These are phyloP conservation scores for Diorhabda sublineata DNA, from an alignment of 1,140 invertebrate species.

Conservation along the genomic window DNA sequence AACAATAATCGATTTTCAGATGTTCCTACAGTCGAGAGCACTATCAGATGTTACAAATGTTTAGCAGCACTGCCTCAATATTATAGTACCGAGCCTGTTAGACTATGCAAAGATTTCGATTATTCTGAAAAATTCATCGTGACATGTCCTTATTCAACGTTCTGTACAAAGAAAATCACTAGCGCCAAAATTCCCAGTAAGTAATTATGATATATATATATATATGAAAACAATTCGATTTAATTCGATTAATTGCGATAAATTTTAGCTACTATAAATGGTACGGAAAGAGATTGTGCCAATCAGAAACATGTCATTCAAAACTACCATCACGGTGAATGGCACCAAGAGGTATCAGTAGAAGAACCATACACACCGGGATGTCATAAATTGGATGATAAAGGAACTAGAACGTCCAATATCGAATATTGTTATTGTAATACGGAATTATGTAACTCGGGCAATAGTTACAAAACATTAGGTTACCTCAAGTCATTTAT, in stretches of 20 bases:
- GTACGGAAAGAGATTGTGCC: conserved; percentile 66
- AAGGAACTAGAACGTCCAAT: conserved; percentile 52
- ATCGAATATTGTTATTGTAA: conserved; percentile 53
- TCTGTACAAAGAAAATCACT: conserved; percentile 69
- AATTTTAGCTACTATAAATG: conserved; percentile 56
- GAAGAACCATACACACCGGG: conserved; percentile 64
- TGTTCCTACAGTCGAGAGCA: conserved; percentile 25
- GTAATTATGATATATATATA: not conserved
- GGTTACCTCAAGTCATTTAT: too few relatives aligned
- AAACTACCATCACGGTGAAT: conserved; percentile 55
- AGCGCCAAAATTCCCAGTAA: conserved; percentile 34
- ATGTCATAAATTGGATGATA: conserved; percentile 59
- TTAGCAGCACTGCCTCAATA: conserved; percentile 54
- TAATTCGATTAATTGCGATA: too few relatives aligned
- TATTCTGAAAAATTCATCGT: conserved; percentile 61
- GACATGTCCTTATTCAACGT: conserved; percentile 72
- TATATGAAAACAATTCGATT: not conserved
- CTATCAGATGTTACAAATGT: conserved; percentile 63
- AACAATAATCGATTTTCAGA: conserved; percentile 26
- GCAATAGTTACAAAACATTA: not conserved
- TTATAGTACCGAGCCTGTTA: conserved; percentile 51
- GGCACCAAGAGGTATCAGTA: conserved; percentile 58
- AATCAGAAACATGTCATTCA: conserved; percentile 62
- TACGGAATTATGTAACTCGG: conserved; percentile 49
- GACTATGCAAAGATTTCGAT: conserved; percentile 69